These are phyloP conservation scores for Tokudaia muenninki DNA, from an alignment of 2,797 vertebrate genomes.

Conservation along the genomic window DNA sequence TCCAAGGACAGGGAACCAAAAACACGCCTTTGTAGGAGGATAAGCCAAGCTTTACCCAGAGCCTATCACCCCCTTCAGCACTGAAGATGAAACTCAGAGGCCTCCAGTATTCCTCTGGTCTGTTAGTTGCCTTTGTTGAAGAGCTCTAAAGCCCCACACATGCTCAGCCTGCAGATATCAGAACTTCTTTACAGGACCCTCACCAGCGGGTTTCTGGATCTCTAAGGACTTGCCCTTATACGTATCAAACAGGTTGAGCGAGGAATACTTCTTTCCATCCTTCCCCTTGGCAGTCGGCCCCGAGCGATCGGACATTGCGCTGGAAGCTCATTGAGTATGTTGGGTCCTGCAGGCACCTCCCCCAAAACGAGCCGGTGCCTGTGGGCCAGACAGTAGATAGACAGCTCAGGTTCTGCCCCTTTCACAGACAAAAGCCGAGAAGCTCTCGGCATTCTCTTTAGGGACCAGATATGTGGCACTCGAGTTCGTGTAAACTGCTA, in stretches of 20 bases:
- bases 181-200: slow-evolving; percentile 81
- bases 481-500: not conserved
- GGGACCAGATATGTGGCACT: not conserved
- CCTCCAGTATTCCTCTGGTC: not conserved
- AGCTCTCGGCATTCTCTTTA: not conserved
- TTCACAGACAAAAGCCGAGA: slow-evolving; percentile 13
- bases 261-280: slow-evolving; percentile 99
- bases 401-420: slow-evolving; percentile 53
- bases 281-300: slow-evolving; percentile 99
- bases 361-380: slow-evolving; percentile 88
- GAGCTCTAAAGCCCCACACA: slow-evolving; percentile 8
- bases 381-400: slow-evolving; percentile 59
- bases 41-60: not conserved
- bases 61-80: not conserved
- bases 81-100: not conserved
- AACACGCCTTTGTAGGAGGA: slow-evolving; percentile 84
- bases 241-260: slow-evolving; percentile 99
- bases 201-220: slow-evolving; percentile 98
- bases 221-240: slow-evolving; percentile 99
- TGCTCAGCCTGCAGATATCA: not conserved
- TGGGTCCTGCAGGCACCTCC: slow-evolving; percentile 94
- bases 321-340: slow-evolving; percentile 99
- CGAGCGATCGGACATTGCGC: slow-evolving; percentile 99
- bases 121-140: not conserved
- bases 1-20: slow-evolving; percentile 69